Evolutionary conservation across 2,797 vertebrate genomes (phyloP), one percentile per base, ranked within the genome.

Genomic region (Chromis chromis): DNA sequence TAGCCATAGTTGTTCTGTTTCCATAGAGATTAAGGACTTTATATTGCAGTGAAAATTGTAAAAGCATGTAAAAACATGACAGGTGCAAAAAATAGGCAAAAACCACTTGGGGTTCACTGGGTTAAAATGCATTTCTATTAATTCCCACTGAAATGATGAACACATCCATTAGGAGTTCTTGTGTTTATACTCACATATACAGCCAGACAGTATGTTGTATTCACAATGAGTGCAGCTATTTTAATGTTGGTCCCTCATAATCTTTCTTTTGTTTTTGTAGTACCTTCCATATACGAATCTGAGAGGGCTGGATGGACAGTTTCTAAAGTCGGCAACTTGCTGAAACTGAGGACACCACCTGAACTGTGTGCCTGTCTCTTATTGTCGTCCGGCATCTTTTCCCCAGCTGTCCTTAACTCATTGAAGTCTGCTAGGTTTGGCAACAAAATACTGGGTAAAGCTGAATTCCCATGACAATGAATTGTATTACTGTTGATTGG

Each of bases 281-380:
- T 92, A 99, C 98, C 70, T 99, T 99, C 83, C 98, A 99, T 87
- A 97, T 99, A 94, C 95, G 98, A 88, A 98, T 99, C 93, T 99
- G 93, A 99, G 85, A 86, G 64, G 64, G 53, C 79, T 85, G 53
- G 22, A 31, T 48, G 65, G 72, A 72, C 58, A 46, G 24, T 70
- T 79, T 79, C 44, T 36, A 42, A 44, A 24, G 46, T 54, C 11
- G 62, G 25, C 85, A 42, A 68, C 7, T 13, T 39, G 65, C 63
- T 59, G 65, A 74, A 78, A 63, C 65, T 74, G 65, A 79, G 74
- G 62, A 76, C 44, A 71, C 63, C 72, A 73, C 70, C 66, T 83
- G 76, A 81, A 71, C 77, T 76, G 86, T 78, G 86, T 81, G 59
- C 76, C 78, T 88, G 81, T 69, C 73, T 79, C 36, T 28, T 36